Base-by-base conservation (phyloP, 2,888 invertebrate species). In the Coremacera marginata region DNA sequence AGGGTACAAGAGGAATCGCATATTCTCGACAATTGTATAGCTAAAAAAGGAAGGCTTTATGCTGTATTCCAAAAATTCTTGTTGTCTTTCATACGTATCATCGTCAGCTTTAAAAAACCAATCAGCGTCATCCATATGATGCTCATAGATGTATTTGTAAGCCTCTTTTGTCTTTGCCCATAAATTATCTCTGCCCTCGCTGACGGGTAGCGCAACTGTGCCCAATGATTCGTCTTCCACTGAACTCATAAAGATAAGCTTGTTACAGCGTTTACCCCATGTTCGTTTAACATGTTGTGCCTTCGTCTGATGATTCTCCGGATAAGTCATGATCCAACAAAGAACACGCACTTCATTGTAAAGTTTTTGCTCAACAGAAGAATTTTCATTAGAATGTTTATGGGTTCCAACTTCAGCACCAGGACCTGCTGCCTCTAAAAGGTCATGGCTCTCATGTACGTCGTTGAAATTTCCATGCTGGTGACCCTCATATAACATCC, bases 61-160 rank as follows among this genome's bases (percentile, higher is more conserved):
- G 57, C 16, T n/a, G n/a, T n/a, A 71, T 31, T 14, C 44, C 0
- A 44, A 34, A 16, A 37, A 62, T 62, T 51, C 2, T 27, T 3
- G 16, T 51, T 9, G n/a, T 27, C 22, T 37, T 3, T 76, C 96
- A 96, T 87, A 98, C 97, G 99, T 98, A 86, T 99, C 98, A 89
- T 99, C 99, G 86, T 99, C 99, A 19, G 99, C 98, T 89, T 99
- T 99, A 84, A 98, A 91, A 88, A 99, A 98, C 98, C 98, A 98
- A 89, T 98, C 98, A 1, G 95, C 96, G 75, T 97, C 93, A 82
- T 97, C 92, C 70, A 94, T 90, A 87, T 98, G 94, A 86, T 98
- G 91, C 82, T 95, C 92, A 86, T 96, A 95, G 25, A 96, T 93
- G 86, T 97, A 96, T 84, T 94, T 93, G 88, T 97, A 98, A 0